These are phyloP conservation scores for Ormyrus labotus DNA, from an alignment of 2,888 invertebrate genomes.

Conservation along the genomic window DNA sequence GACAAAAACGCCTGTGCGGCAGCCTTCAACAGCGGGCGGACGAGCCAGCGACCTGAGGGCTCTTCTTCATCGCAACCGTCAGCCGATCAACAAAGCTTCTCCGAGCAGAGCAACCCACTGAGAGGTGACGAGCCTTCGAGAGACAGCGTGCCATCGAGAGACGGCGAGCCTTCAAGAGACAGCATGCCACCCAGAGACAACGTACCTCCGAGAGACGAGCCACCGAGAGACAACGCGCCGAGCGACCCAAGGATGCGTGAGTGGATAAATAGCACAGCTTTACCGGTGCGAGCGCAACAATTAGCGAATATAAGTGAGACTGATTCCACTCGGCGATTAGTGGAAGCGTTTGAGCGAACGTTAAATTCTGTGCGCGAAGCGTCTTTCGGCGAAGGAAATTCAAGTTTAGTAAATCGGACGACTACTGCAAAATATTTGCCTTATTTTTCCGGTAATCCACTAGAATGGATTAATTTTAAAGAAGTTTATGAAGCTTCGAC, in stretches of 20 bases:
- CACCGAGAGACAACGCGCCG: neutral
- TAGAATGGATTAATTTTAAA: neutral
- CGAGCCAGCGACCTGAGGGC: too few species aligned
- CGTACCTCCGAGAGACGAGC: neutral
- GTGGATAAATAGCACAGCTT: neutral
- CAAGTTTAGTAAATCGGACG: neutral
- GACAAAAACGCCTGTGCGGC: too few species aligned
- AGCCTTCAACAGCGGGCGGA: too few species aligned
- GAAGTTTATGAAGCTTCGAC: neutral
- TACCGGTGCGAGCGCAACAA: neutral
- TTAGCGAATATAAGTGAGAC: too few species aligned
- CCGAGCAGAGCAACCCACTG: too few species aligned
- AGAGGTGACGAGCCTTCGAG: too few species aligned
- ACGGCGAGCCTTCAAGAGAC: neutral
- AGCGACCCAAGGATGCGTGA: neutral
- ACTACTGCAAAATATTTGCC: conserved; percentile 2
- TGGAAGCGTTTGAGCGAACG: neutral
- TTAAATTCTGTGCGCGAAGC: neutral
- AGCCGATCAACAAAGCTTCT: too few species aligned
- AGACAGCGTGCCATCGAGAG: too few species aligned
- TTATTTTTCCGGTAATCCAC: neutral
- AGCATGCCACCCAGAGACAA: neutral
- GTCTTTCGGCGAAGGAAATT: neutral
- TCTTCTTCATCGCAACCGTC: too few species aligned
- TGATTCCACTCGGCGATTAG: neutral